Conservation (phyloP, 2,797 vertebrate species). For the Spinus olivaceus region DNA sequence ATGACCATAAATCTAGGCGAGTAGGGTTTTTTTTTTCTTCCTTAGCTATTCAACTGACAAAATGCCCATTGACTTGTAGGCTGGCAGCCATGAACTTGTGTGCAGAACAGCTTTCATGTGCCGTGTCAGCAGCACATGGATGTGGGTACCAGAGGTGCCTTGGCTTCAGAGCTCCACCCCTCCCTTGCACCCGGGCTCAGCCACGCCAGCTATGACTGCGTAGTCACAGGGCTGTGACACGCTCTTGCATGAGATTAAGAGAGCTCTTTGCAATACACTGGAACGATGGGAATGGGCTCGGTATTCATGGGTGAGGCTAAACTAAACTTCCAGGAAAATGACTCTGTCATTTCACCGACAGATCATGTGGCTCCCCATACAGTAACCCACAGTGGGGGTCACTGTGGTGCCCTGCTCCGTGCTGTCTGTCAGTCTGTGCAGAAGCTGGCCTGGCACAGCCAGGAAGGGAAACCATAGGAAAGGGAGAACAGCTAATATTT, state of each 20-base stretch:
- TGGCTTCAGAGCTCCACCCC: neutral
- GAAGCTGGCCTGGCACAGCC: neutral
- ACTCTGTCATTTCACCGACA: accelerated
- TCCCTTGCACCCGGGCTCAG: accelerated
- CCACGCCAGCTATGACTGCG: neutral
- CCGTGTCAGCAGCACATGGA: neutral
- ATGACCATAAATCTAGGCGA: neutral
- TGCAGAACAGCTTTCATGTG: neutral
- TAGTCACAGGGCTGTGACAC: neutral
- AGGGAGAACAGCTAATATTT: neutral
- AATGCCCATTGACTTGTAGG: neutral
- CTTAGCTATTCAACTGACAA: neutral
- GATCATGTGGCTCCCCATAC: neutral
- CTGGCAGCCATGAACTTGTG: neutral
- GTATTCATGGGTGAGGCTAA: neutral
- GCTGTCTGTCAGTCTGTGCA: neutral
- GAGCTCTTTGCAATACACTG: neutral
- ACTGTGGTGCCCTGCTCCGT: neutral
- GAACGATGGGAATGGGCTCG: neutral
- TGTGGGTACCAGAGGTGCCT: neutral
- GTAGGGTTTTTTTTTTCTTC: neutral
- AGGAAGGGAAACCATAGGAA: neutral
- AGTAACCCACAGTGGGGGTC: neutral
- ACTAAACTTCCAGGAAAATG: neutral
- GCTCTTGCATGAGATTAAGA: neutral